Conservation (phyloP, 2,113 vertebrate species). For the Coturnix japonica region DNA sequence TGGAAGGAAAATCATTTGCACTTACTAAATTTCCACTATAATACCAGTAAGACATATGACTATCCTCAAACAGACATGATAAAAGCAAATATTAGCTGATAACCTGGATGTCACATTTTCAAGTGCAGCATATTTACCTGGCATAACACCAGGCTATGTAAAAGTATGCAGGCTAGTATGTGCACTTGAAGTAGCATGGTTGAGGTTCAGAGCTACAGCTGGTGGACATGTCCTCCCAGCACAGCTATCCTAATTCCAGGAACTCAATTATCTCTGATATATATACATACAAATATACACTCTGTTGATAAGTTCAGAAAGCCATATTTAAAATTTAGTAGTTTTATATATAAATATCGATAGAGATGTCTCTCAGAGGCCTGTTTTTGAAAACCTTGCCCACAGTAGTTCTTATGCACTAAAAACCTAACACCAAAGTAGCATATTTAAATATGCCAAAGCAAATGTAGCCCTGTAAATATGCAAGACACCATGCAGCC, state of each 20-base stretch:
- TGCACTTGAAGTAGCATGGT: neutral
- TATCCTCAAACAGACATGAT: neutral
- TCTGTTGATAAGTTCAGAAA: neutral
- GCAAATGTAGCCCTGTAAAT: neutral
- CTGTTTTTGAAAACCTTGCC: neutral
- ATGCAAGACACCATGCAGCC: neutral
- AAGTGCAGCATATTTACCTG: fast-evolving
- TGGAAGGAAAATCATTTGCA: neutral
- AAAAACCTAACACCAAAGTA: neutral
- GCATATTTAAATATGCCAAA: neutral
- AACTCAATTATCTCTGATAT: too few relatives aligned
- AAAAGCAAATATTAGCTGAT: neutral
- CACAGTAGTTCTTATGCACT: neutral
- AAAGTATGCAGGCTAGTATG: neutral
- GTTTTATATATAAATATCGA: neutral
- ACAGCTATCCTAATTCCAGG: neutral
- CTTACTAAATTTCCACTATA: neutral
- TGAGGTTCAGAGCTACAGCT: neutral
- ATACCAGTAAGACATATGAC: neutral
- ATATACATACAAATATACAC: too few relatives aligned
- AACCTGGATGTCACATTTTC: neutral
- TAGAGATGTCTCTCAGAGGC: neutral
- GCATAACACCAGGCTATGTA: neutral
- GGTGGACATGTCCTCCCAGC: neutral
- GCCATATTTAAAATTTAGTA: neutral